Evolutionary conservation across 2,888 invertebrate species (phyloP).

Genomic region (Acrocyrtus sp.): DNA sequence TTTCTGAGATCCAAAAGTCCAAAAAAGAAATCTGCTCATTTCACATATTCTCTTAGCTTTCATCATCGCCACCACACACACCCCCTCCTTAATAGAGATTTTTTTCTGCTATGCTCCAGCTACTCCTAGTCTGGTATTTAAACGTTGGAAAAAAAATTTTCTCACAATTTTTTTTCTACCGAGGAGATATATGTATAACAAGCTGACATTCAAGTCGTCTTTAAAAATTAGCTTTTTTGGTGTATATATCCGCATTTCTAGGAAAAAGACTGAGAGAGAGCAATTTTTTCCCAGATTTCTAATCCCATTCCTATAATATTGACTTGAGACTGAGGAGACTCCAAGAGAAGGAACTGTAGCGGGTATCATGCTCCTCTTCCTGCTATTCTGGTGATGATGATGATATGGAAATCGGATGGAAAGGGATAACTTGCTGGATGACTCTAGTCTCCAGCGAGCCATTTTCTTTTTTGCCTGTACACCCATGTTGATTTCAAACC

Average conservation of each 20-base stretch:
- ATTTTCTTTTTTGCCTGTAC: conserved; percentile 48
- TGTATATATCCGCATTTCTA: background rate
- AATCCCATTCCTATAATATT: background rate
- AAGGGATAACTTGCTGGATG: conserved; percentile 53
- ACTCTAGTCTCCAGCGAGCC: conserved; percentile 47
- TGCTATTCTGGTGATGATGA: conserved; percentile 16
- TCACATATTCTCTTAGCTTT: conserved; percentile 24
- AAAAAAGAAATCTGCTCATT: conserved; percentile 46
- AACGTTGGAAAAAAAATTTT: no score
- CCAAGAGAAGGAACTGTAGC: no score
- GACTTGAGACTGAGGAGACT: conserved; percentile 10
- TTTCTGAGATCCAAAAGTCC: no score
- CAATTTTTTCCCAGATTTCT: background rate
- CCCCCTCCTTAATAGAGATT: no score
- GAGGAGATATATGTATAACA: no score
- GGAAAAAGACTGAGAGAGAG: background rate
- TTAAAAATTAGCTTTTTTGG: background rate
- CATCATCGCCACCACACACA: no score
- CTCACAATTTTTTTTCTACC: no score
- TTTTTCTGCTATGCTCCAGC: no score
- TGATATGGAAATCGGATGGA: conserved; percentile 49
- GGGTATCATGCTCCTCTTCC: no score
- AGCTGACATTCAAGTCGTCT: no score
- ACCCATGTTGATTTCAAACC: conserved; percentile 61
- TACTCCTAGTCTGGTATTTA: no score